Evolutionary conservation across 1,140 invertebrate genomes (phyloP), one percentile per base, ranked within the genome.

Genomic region (Anoplophora glabripennis): DNA sequence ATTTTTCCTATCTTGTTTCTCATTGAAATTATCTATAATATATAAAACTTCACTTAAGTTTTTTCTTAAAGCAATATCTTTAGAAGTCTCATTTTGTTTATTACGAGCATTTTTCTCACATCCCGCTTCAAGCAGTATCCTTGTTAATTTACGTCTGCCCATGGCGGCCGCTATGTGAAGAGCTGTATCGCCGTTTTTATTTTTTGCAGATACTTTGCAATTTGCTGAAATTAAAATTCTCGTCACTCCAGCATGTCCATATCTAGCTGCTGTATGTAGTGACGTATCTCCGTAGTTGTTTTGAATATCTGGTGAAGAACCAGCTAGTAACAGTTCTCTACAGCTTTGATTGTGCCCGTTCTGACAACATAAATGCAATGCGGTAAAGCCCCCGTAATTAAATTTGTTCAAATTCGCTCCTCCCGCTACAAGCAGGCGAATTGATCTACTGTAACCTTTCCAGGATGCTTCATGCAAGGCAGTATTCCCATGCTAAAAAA

Each of bases 221-320:
- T 89, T 79, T 3, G 93, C 95, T 45, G 93, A 96, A 56, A 98
- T 89, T 8, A 98, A 82, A 60, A 98, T 98, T 21, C 95, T 80
- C 0, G 91, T 91, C 33, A 98, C 96, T 12, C 97, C 96, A 0
- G 94, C 96, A 77, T 98, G 95, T 0, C 96, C 96, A 67, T 87
- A 97, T 10, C 96, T 83, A 0, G 94, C 93, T 7, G 94, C 91
- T 4, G 96, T 98, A 75, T 99, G 96, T 12, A 98, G 78, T 0
- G 95, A 87, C 0, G 94, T 96, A 71, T 98, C 94, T n/a, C 95
- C 94, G 74, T 96, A 97, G 79, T 94, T 95, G 72, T 97, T 97
- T 77, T 93, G 91, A 17, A 92, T 76, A 75, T 96, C 90, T 0
- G 94, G 88, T 75, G 90, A 87, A 44, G 90, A 92, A 0, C 92